phyloP scores from a whole-genome alignment of 2,797 vertebrate species.

The Poeciliopsis paucimaculata region DNA sequence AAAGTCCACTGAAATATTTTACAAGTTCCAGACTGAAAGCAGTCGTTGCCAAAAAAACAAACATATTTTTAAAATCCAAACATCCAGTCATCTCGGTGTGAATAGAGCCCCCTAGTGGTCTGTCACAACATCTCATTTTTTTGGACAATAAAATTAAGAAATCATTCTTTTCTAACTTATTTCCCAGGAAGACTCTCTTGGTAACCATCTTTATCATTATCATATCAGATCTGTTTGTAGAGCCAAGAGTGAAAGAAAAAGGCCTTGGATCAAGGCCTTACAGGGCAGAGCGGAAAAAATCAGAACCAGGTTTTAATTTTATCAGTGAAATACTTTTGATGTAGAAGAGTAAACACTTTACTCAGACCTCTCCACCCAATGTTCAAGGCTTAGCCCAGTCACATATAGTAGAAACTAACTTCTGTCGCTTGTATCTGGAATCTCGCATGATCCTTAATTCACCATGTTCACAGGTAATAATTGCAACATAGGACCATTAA shows the following conservation, averaged over 20 bases:
- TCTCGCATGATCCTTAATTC: neutral
- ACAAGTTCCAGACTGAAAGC: neutral
- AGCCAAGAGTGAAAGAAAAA: neutral
- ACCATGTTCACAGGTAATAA: neutral
- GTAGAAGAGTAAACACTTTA: neutral
- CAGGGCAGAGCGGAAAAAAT: neutral
- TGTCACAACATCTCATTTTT: neutral
- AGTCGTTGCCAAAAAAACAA: neutral
- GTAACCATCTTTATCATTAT: neutral
- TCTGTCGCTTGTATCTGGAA: neutral
- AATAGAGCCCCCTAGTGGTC: too few species aligned
- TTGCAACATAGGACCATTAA: neutral
- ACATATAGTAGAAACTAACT: neutral
- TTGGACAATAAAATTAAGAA: neutral
- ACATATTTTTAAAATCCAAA: too few species aligned
- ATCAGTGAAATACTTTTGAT: neutral
- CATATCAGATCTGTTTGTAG: neutral
- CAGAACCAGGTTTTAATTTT: too few species aligned
- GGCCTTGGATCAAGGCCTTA: neutral
- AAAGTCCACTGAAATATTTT: neutral
- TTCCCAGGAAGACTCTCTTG: neutral
- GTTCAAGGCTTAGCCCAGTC: neutral
- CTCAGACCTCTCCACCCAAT: neutral
- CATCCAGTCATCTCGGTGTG: too few species aligned
- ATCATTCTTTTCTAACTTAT: neutral